Base-by-base conservation (phyloP, 2,888 invertebrate species). In the Dyspetes luteomarginatus region DNA sequence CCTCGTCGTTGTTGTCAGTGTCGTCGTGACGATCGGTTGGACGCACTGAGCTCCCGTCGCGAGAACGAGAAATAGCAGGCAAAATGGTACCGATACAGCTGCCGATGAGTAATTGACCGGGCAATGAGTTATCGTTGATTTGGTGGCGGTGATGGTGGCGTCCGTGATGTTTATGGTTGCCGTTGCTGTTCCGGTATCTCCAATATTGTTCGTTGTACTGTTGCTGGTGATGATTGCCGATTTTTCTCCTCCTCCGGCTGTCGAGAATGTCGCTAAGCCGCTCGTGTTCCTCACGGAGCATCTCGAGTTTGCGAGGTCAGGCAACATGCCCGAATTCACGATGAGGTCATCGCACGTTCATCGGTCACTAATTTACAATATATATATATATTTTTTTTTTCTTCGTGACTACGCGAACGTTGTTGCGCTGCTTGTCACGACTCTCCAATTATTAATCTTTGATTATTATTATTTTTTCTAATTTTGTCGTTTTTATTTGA, bases 241-340 rank as follows among this genome's bases (percentile, higher is more conserved):
- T 43, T 41, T 71, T 55, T 26, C 22, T 68, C 62, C 78, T 28
- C 69, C 69, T 64, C 69, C 36, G 41, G 64, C 64, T 74, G 65
- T 69, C 58, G 73, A 65, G 52, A 64, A 71, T 69, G 72, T 78
- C 56, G 73, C 56, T 65, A 77, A 64, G 72, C 79, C 80, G 69
- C 82, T 75, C 81, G 71, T 67, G 67, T 83, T 76, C 81, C 82
- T 81, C 83, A 65, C 81, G 83, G 76, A 79, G 83, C 84, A 84
- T 84, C 74, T 82, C 84, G 79, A 64, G 52, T 74, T 78, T 78
- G 82, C 78, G 78, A 72, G 76, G 62, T 81, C 69, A 77, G 84
- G 82, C 83, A 81, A 84, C 84, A 83, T 84, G 78, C 81, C 84
- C 82, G 79, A 77, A 78, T 82, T 84, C 83, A 84, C 79, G 82